A percentile compares a stretch with the other conserved stretches of the same genome.
These are phyloP conservation scores for Festucalex cinctus DNA, from an alignment of 2,113 vertebrate genomes.

Conservation along the genomic window DNA sequence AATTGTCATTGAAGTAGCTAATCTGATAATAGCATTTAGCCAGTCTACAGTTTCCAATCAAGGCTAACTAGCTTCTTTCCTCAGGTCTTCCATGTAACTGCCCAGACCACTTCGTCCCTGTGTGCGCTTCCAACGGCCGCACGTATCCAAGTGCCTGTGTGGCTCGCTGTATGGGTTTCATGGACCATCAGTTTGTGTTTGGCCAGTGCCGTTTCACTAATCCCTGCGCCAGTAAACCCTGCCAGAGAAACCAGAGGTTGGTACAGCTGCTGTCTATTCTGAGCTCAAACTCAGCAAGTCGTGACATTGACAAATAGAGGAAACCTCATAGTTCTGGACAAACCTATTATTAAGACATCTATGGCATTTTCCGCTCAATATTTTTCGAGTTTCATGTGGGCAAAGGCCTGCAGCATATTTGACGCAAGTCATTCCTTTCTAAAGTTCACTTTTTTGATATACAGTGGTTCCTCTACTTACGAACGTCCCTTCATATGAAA, in stretches of 20 bases:
- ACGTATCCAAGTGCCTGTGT: constrained; percentile 94
- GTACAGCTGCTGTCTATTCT: constrained; percentile 8
- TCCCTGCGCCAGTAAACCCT: constrained; percentile 84
- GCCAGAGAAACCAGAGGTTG: constrained; percentile 87
- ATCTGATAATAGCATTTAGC: not conserved
- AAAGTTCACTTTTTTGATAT: too few species aligned
- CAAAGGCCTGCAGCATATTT: not conserved
- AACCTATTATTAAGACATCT: not conserved
- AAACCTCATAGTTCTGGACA: not conserved
- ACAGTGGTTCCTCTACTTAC: too few species aligned
- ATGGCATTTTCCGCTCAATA: not conserved
- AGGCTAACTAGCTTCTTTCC: not conserved
- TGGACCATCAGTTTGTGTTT: constrained; percentile 88
- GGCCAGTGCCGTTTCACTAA: constrained; percentile 84
- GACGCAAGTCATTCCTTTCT: not conserved
- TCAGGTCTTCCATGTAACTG: constrained; percentile 91
- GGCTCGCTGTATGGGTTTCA: constrained; percentile 90
- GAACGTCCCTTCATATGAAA: too few species aligned
- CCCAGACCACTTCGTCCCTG: constrained; percentile 89
- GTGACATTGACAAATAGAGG: not conserved
- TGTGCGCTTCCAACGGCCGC: constrained; percentile 90
- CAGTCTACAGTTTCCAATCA: not conserved
- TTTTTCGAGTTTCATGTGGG: not conserved
- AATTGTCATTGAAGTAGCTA: not conserved
- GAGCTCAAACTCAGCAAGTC: not conserved